Percentiles rank a stretch among this genome's conserved stretches.
These are phyloP conservation scores for Falco rusticolus DNA, from an alignment of 2,797 vertebrate species.

Conservation along the genomic window DNA sequence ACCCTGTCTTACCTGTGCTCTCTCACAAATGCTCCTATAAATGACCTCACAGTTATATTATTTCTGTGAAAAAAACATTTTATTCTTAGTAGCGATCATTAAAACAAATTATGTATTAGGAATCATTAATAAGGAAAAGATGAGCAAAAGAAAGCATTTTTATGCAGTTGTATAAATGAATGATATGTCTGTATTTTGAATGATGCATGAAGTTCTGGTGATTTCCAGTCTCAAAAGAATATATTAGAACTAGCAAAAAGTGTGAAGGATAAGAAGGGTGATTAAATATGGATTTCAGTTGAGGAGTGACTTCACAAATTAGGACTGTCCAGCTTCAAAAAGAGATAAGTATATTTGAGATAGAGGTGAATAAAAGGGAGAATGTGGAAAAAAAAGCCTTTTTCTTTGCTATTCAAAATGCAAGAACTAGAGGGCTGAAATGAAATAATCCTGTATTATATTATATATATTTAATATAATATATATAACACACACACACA, in stretches of 20 bases:
- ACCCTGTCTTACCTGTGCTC: neutral
- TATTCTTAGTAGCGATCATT: neutral
- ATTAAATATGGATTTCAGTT: neutral
- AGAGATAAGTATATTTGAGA: neutral
- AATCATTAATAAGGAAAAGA: neutral
- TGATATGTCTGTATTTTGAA: neutral
- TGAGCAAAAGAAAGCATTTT: neutral
- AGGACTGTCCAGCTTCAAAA: neutral
- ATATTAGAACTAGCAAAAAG: neutral
- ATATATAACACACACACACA: too few relatives aligned
- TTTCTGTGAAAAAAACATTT: neutral
- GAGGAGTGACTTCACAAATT: neutral
- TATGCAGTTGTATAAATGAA: neutral
- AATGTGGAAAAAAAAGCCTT: neutral
- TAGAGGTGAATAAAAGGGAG: neutral
- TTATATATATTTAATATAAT: too few relatives aligned
- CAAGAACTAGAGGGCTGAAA: neutral
- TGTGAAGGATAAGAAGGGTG: neutral
- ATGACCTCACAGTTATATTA: neutral
- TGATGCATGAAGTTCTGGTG: neutral
- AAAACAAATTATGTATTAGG: neutral
- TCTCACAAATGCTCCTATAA: neutral
- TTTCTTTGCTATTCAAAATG: neutral
- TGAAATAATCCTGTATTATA: neutral
- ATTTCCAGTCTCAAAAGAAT: neutral